A percentile compares a stretch with the other conserved stretches of the same genome.
Evolutionary conservation across 2,888 invertebrate genomes (phyloP).

Genomic region (Sarcophaga variegata): DNA sequence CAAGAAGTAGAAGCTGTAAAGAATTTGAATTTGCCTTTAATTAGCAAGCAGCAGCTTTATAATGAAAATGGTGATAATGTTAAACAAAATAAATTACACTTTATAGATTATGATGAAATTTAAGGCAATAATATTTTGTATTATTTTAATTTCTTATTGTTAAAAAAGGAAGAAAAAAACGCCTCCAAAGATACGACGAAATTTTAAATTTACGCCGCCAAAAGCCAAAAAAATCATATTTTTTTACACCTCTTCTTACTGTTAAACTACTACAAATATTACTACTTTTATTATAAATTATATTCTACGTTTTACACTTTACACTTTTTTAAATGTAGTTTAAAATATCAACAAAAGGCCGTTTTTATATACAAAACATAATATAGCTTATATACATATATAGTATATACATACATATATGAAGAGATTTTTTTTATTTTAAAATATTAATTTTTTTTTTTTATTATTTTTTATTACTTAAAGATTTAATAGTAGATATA

Average conservation of each 20-base stretch:
- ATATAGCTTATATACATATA: slow-evolving; percentile 62
- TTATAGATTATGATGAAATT: slow-evolving; percentile 69
- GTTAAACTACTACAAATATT: slow-evolving; percentile 61
- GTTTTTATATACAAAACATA: slow-evolving; percentile 67
- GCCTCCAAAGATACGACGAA: slow-evolving; percentile 69
- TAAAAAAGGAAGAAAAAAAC: slow-evolving; percentile 66
- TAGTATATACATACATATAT: slow-evolving; percentile 52
- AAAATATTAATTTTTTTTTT: slow-evolving; percentile 49
- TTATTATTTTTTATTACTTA: slow-evolving; percentile 58
- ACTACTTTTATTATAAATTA: slow-evolving; percentile 69
- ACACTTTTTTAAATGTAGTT: slow-evolving; percentile 68
- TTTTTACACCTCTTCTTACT: slow-evolving; percentile 67
- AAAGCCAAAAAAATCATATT: slow-evolving; percentile 69
- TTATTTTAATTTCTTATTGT: slow-evolving; percentile 64
- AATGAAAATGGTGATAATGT: slow-evolving; percentile 68
- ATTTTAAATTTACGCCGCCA: slow-evolving; percentile 70
- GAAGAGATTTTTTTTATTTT: slow-evolving; percentile 65
- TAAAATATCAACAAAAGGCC: slow-evolving; percentile 62
- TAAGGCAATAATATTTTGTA: slow-evolving; percentile 70
- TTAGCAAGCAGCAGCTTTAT: slow-evolving; percentile 68
- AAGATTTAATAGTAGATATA: slow-evolving; percentile 59
- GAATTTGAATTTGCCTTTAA: slow-evolving; percentile 68
- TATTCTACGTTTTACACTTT: slow-evolving; percentile 70
- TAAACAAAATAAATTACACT: slow-evolving; percentile 69
- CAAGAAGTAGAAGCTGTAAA: slow-evolving; percentile 47